Percentiles rank a stretch among this genome's conserved stretches.
These are phyloP conservation scores for Colletes latitarsis DNA, from an alignment of 1,140 invertebrate genomes.

Conservation along the genomic window DNA sequence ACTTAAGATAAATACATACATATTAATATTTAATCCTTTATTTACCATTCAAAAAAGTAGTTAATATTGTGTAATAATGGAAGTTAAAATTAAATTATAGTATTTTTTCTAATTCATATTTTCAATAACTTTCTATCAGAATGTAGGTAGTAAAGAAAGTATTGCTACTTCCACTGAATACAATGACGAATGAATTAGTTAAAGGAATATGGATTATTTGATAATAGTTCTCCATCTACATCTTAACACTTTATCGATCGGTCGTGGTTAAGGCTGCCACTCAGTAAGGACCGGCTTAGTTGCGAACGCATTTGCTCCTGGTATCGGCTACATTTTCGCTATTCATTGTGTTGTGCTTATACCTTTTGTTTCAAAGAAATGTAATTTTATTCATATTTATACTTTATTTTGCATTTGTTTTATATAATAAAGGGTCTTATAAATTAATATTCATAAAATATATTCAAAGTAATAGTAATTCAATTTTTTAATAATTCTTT, in stretches of 20 bases:
- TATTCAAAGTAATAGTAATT: slow-evolving; percentile 3
- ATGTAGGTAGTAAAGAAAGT: too few species aligned
- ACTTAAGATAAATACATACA: background rate
- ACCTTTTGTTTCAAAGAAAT: background rate
- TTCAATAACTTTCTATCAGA: too few species aligned
- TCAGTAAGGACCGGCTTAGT: background rate
- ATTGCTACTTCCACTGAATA: too few species aligned
- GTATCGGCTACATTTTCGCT: background rate
- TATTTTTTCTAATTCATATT: background rate
- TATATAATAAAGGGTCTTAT: slow-evolving; percentile 2
- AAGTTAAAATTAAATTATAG: background rate
- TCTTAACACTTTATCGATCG: slow-evolving; percentile 1
- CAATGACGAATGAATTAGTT: too few species aligned
- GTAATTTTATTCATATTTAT: slow-evolving; percentile 14
- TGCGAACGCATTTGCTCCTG: background rate
- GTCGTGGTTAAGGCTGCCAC: background rate
- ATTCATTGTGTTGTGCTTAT: slow-evolving; percentile 9
- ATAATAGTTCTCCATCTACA: too few species aligned
- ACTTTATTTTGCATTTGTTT: slow-evolving; percentile 12
- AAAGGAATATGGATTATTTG: too few species aligned
- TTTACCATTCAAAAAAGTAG: background rate
- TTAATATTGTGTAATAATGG: background rate
- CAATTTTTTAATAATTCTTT: slow-evolving; percentile 1
- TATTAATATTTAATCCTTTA: background rate
- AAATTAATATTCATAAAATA: slow-evolving; percentile 4